Conservation (phyloP, 2,888 invertebrate species). For the Drosophila buzzatii region DNA sequence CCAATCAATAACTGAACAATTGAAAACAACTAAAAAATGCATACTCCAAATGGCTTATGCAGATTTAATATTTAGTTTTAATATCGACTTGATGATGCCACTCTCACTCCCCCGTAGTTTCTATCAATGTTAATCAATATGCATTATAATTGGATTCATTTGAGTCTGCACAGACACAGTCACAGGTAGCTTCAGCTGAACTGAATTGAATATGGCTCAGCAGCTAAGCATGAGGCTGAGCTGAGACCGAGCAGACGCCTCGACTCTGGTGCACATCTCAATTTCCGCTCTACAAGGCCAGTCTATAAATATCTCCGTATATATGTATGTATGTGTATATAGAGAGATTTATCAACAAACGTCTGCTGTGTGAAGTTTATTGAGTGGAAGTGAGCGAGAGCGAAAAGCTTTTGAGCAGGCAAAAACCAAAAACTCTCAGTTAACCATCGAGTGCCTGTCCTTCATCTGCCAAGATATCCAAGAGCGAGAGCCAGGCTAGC, state of each 20-base stretch:
- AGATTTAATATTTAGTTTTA: constrained; percentile 10
- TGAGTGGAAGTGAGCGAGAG: not conserved
- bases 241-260: not conserved
- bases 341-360: not conserved
- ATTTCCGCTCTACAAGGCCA: constrained; percentile 5
- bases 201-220: constrained; percentile 5
- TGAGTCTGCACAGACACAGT: not conserved
- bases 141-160: constrained; percentile 9
- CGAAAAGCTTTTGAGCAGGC: not conserved
- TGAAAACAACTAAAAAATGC: not conserved
- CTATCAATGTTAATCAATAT: constrained; percentile 6
- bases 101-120: not conserved
- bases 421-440: not conserved
- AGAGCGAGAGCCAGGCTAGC: not conserved
- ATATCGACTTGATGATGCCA: not conserved
- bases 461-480: too few relatives aligned
- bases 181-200: not conserved
- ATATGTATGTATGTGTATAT: not conserved
- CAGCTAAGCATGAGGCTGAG: not conserved
- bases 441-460: not conserved
- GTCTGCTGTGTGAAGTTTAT: not conserved
- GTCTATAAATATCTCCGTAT: not conserved
- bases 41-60: not conserved
- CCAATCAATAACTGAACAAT: not conserved
- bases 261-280: constrained; percentile 3